Evolutionary conservation across 1,140 invertebrate species (phyloP).

Genomic region (Eriosoma lanigerum): DNA sequence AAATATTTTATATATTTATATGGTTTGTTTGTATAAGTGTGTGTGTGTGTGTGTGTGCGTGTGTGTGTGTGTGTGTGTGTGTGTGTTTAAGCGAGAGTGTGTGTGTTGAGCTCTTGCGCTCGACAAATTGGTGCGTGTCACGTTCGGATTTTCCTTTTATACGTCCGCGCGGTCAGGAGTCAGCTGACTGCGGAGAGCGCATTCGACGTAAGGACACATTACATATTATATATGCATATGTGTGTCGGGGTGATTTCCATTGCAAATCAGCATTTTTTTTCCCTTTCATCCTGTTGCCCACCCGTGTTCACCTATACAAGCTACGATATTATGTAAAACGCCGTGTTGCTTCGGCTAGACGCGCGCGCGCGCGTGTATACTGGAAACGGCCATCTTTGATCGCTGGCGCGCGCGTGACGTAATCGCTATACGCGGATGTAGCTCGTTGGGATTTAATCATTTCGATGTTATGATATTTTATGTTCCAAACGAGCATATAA

Average conservation of each 20-base stretch:
- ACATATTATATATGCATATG: too few relatives aligned
- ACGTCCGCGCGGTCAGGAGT: conserved; percentile 4
- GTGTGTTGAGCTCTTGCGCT: conserved; percentile 47
- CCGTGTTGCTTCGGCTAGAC: conserved; percentile 30
- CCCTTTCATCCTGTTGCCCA: conserved; percentile 44
- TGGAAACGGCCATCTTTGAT: conserved; percentile 41
- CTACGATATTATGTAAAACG: conserved; percentile 19
- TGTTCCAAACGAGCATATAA: too few relatives aligned
- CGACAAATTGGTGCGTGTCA: conserved; percentile 25
- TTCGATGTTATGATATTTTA: too few relatives aligned
- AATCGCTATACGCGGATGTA: conserved; percentile 11
- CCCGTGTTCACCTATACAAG: conserved; percentile 3
- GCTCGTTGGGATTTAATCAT: too few relatives aligned
- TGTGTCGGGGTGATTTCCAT: conserved; percentile 23
- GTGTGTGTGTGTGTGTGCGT: conserved; percentile 12
- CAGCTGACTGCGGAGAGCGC: conserved; percentile 18
- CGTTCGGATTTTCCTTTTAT: conserved; percentile 31
- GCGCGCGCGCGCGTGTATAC: background rate
- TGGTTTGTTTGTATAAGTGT: too few relatives aligned
- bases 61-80: background rate
- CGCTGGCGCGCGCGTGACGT: background rate
- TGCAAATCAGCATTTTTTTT: conserved; percentile 50
- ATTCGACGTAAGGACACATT: conserved; percentile 7
- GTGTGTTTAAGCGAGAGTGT: background rate
- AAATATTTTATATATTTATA: too few relatives aligned